Evolutionary conservation across 2,888 invertebrate species (phyloP), one percentile per base, ranked within the genome.

Genomic region (Gnatocerus cornutus): DNA sequence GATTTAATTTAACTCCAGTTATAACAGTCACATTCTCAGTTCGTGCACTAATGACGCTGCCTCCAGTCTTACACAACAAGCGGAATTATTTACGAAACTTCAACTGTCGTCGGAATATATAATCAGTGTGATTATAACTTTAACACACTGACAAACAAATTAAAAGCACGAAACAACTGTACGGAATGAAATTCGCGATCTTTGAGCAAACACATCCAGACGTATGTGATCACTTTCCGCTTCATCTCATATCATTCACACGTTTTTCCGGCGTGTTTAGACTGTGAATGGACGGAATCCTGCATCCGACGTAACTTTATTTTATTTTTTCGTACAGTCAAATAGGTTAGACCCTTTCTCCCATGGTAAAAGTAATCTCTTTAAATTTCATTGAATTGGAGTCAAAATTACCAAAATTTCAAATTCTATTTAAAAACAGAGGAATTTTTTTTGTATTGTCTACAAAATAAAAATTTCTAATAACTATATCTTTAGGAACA

Each of bases 191-290:
- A 48, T 48, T 48, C 16, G 48, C 21, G 21, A 13, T 43, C 12
- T n/a, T 9, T 7, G 21, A 48, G 27, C 29, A 50, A 50, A 50
- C 12, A 50, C 50, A 46, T 46, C 16, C 12, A 29, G 27, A 29
- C 48, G 48, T 16, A 4, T 21, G 16, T 48, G 48, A 48, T 48
- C 12, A 8, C 27, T 50, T 50, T 52, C 55, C 37, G 55, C 16
- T 55, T 55, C 55, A 55, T 55, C 39, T 55, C 55, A 37, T 55
- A 55, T 55, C 55, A 29, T 50, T 50, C 50, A 30, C 50, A 55
- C 55, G 55, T 55, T 55, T 55, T 55, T 55, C 9, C 14, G 14
- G 16, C 50, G 50, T 62, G 39, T 39, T 59, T 46, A 21, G 13
- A 46, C 29, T 48, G 4, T 12, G n/a, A 48, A 61, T 61, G 33